Conservation (phyloP, 2,888 invertebrate genomes). For the Spilarctia lutea region DNA sequence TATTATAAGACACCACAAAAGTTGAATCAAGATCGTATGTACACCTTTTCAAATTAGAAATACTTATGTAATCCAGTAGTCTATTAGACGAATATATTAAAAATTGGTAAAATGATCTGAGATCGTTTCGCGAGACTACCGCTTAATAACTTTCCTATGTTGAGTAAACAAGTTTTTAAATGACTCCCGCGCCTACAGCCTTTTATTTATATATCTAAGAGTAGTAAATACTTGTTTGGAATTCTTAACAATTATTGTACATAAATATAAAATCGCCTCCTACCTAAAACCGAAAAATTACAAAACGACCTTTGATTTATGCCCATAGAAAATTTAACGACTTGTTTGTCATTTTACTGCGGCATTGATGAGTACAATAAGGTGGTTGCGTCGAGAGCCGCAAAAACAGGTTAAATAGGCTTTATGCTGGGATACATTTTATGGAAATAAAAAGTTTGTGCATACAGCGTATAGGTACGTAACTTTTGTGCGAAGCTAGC, state of each 20-base stretch:
- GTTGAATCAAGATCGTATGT: not conserved
- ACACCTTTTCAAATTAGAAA: not conserved
- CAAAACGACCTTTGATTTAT: constrained; percentile 64
- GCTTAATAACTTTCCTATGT: constrained; percentile 25
- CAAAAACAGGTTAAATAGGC: constrained; percentile 69
- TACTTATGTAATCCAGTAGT: not conserved
- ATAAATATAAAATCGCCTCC: constrained; percentile 46
- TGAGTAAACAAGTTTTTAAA: constrained; percentile 27
- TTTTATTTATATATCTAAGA: constrained; percentile 22
- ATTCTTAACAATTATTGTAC: constrained; percentile 38
- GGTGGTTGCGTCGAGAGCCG: constrained; percentile 57
- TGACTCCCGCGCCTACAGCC: constrained; percentile 16
- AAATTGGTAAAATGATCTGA: not conserved
- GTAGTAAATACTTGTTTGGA: constrained; percentile 36
- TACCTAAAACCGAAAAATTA: constrained; percentile 50
- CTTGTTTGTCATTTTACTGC: constrained; percentile 68
- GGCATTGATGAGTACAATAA: constrained; percentile 68
- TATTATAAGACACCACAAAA: not conserved
- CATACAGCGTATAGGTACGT: constrained; percentile 34
- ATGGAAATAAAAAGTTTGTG: constrained; percentile 49
- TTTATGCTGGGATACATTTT: constrained; percentile 55
- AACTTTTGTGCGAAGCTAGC: constrained; percentile 35
- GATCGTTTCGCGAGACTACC: not conserved
- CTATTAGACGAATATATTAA: not conserved
- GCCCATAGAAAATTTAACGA: constrained; percentile 68